Evolutionary conservation across 1,140 invertebrate species (phyloP).

Genomic region (Physella acuta): DNA sequence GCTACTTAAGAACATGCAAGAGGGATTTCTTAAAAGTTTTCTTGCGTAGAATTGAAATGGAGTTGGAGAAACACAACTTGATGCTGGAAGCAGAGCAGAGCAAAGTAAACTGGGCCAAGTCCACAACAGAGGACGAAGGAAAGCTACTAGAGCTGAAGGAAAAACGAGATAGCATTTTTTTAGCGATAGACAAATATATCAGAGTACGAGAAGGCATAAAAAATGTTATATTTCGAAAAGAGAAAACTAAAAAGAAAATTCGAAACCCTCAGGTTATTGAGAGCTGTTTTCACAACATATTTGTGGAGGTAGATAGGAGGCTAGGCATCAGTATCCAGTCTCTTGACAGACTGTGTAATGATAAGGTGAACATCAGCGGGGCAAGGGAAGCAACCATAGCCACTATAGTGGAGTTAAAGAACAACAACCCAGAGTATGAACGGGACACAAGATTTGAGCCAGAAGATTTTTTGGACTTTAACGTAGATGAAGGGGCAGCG

Average conservation of each 20-base stretch:
- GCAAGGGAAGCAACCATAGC: constrained; percentile 10
- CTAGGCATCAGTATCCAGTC: background rate
- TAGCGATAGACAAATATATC: constrained; percentile 5
- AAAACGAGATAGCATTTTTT: background rate
- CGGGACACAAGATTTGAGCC: constrained; percentile 17
- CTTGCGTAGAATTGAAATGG: constrained; percentile 7
- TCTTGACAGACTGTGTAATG: background rate
- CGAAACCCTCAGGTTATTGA: background rate
- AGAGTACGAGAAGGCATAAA: constrained; percentile 17
- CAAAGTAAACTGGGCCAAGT: constrained; percentile 26
- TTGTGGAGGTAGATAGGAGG: constrained; percentile 16
- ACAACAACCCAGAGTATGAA: constrained; percentile 1
- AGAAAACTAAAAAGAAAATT: constrained; percentile 11
- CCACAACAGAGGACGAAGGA: background rate
- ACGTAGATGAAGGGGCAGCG: background rate
- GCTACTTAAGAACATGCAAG: constrained; percentile 13
- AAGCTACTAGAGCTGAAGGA: background rate
- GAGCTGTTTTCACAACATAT: constrained; percentile 21
- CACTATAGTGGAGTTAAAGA: constrained; percentile 13
- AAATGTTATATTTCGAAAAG: constrained; percentile 12
- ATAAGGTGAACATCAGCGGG: constrained; percentile 20
- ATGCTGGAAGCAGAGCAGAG: constrained; percentile 18
- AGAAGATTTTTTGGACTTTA: constrained; percentile 19
- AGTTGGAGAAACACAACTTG: background rate
- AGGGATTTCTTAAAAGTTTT: constrained; percentile 13